phyloP scores from a whole-genome alignment of 2,888 invertebrate genomes.

The Aspidiotus rigidus region DNA sequence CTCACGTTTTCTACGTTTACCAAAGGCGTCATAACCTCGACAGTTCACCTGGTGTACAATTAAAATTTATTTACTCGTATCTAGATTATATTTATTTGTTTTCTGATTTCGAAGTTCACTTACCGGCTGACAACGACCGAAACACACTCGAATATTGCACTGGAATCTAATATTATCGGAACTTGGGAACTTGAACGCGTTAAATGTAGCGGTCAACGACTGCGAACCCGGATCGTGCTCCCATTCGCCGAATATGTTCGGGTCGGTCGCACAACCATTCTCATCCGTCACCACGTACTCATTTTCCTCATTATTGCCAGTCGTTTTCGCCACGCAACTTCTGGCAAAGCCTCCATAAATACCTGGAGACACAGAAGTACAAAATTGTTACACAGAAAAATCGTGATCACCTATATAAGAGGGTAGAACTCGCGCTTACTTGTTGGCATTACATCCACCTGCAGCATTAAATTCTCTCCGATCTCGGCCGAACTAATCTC shows the following conservation, averaged over 20 bases:
- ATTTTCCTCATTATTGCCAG: constrained; percentile 77
- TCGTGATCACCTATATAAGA: too few relatives aligned
- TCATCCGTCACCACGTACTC: constrained; percentile 88
- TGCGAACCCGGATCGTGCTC: constrained; percentile 77
- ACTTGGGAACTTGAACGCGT: constrained; percentile 90
- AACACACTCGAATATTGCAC: constrained; percentile 89
- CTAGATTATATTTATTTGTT: not conserved
- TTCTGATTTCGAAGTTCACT: constrained; percentile 42
- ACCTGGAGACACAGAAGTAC: constrained; percentile 46
- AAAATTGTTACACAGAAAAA: not conserved
- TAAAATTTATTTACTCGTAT: not conserved
- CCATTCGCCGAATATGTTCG: constrained; percentile 88
- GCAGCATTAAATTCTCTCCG: constrained; percentile 76
- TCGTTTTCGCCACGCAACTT: constrained; percentile 86
- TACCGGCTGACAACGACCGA: constrained; percentile 89
- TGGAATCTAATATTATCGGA: constrained; percentile 91
- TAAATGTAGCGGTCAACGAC: constrained; percentile 76
- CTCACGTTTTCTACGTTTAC: constrained; percentile 58
- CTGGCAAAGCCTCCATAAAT: constrained; percentile 91
- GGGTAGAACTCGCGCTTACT: constrained; percentile 41
- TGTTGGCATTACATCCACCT: constrained; percentile 71
- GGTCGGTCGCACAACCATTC: constrained; percentile 86
- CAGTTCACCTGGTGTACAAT: constrained; percentile 63
- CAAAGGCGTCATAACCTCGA: constrained; percentile 81
- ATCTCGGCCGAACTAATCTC: constrained; percentile 87